Conservation (phyloP, 37 sponge, comb jelly and placozoan species). For the Amphimedon queenslandica region DNA sequence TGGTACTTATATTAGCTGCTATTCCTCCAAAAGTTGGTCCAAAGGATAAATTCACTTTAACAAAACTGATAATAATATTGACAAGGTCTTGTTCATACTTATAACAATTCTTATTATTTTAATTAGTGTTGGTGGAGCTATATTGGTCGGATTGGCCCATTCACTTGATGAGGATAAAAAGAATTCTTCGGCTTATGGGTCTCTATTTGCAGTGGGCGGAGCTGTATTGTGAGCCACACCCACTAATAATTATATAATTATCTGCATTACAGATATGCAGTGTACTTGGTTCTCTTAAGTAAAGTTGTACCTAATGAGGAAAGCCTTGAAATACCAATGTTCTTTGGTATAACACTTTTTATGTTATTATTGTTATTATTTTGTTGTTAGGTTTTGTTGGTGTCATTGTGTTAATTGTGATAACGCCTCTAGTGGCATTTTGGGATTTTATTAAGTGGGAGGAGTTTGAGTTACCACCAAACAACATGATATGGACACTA, state of each 20-base stretch:
- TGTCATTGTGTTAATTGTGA: constrained; percentile 49
- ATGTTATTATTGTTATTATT: not conserved
- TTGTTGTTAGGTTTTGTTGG: constrained; percentile 73
- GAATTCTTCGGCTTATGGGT: constrained; percentile 13
- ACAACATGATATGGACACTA: constrained; percentile 61
- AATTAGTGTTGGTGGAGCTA: constrained; percentile 54
- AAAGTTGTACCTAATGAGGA: constrained; percentile 40
- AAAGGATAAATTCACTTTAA: constrained; percentile 71
- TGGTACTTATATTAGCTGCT: constrained; percentile 78
- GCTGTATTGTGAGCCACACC: constrained; percentile 51
- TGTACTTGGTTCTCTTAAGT: constrained; percentile 67
- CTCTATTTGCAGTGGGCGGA: constrained; percentile 44
- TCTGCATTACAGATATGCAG: constrained; percentile 53
- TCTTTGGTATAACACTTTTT: constrained; percentile 61
- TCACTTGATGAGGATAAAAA: constrained; percentile 7
- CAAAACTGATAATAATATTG: constrained; percentile 66
- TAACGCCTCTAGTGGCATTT: constrained; percentile 66
- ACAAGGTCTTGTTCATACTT: constrained; percentile 30
- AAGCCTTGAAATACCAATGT: constrained; percentile 77
- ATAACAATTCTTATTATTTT: not conserved
- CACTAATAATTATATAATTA: not conserved
- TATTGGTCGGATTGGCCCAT: constrained; percentile 45
- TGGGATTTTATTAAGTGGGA: constrained; percentile 71
- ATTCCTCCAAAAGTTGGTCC: constrained; percentile 18
- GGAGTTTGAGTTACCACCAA: constrained; percentile 67